Percentiles rank a stretch among this genome's conserved stretches.
Evolutionary conservation across 2,888 invertebrate species (phyloP).

Genomic region (Metacarcinus magister): DNA sequence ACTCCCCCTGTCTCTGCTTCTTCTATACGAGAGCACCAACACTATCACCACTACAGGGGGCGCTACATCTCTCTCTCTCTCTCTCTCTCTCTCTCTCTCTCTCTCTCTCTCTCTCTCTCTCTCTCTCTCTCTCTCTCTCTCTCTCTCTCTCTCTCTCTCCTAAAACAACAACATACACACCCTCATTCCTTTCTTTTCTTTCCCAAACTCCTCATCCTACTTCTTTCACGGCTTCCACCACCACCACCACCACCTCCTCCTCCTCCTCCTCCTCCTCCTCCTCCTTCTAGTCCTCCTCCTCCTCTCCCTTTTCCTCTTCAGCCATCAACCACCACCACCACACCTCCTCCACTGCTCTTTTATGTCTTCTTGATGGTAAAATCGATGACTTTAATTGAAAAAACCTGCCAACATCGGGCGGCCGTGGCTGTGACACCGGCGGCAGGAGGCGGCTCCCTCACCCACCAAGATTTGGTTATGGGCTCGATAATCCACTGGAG

Average conservation of each 20-base stretch:
- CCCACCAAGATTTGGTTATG: slow-evolving; percentile 62
- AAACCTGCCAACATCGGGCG: slow-evolving; percentile 71
- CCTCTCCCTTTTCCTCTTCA: slow-evolving; percentile 27
- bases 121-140: background rate
- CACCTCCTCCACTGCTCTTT: slow-evolving; percentile 64
- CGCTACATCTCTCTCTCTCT: background rate
- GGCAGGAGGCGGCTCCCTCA: slow-evolving; percentile 49
- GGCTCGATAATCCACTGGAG: slow-evolving; percentile 61
- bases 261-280: slow-evolving; percentile 13
- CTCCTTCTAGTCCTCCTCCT: background rate
- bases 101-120: no score
- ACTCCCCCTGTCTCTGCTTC: background rate
- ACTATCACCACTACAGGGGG: background rate
- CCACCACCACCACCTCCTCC: background rate
- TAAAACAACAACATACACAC: background rate
- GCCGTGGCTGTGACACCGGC: slow-evolving; percentile 66
- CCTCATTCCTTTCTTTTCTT: background rate
- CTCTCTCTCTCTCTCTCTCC: background rate
- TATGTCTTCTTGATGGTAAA: slow-evolving; percentile 74
- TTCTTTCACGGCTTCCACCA: background rate
- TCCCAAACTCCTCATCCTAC: background rate
- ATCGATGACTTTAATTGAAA: slow-evolving; percentile 75
- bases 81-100: no score
- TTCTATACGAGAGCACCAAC: background rate
- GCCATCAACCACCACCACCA: slow-evolving; percentile 51